Base-by-base conservation (phyloP, 2,113 vertebrate genomes). In the Eurystomus gularis region DNA sequence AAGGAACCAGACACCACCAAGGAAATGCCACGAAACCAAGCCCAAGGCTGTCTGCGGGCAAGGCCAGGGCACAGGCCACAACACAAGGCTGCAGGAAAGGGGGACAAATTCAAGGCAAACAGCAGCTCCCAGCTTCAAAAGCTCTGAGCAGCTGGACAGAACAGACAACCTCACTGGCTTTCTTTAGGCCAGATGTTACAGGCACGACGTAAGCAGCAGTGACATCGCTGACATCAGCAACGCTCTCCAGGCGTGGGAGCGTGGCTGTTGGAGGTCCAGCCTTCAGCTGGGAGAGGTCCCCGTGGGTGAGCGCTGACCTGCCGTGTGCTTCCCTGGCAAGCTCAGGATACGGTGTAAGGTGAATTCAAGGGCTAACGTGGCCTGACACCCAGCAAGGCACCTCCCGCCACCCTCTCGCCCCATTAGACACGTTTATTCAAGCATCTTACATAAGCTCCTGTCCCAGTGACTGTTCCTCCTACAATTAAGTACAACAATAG, bases 401-500 rank as follows among this genome's bases (percentile, higher is more conserved):
- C 69, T 39, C 77, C 92, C 94, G 33, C 80, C 66, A 3, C 94
- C 97, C 96, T 33, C 89, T 87, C 82, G 37, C 66, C 83, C 96
- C 57, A 25, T 39, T 26, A 48, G 48, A 94, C 87, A 73, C 73
- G 68, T 84, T 96, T 29, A 92, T 86, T 37, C 57, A 81, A 95
- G 82, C 55, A 23, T 97, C 98, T 99, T 98, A 99, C 99, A 97
- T 98, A 99, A 91, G 84, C 65, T 94, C 97, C 97, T 78, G 97
- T 96, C 87, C 97, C 98, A 64, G 98, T 82, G 94, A 94, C 97
- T 68, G 98, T 82, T 92, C 97, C 98, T 97, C 98, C 99, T 96
- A 99, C 97, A 96, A 99, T 95, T 95, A 98, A 97, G 91, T 96
- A 91, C 46, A 99, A 98, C 54, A 98, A 82, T n/a, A 98, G 94